Evolutionary conservation across 2,113 vertebrate genomes (phyloP), one percentile per base, ranked within the genome.

Genomic region (Isichthys henryi): DNA sequence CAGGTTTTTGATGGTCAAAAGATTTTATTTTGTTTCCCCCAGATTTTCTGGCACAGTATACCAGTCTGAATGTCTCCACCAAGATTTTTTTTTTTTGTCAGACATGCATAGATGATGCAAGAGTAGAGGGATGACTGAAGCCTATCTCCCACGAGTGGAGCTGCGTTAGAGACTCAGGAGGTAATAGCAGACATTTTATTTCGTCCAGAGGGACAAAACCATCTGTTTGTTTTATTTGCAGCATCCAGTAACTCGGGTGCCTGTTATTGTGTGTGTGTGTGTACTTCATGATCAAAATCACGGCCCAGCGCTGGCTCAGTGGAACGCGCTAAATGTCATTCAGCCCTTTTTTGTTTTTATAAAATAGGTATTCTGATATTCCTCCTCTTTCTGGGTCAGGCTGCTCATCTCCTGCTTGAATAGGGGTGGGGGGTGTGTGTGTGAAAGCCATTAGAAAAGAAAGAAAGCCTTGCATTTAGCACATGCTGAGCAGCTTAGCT

Each of bases 401-500:
- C 35, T 45, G 56, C 21, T 2, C 35, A 56, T 4, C 43, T 23
- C 39, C 43, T 23, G 31, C 35, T 58, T 70, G 10, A 87, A 35
- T 56, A 35, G 52, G 86, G 62, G 86, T 21, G 23, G 53, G 8
- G 19, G 87, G 56, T 9, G 35, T 3, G 21, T n/a, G 45, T 2
- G 6, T 70, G 39, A 19, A 27, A 27, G 9, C 43, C 17, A 13
- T 13, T 48, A 10, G 8, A 23, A 46, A 58, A 58, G 13, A 93
- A 86, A 46, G 90, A 94, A 74, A 84, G 15, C 15, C 70, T 39
- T 13, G 31, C 74, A 80, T 80, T 43, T 43, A 39, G 31, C 35
- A 43, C 62, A 27, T 90, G 91, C 88, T 87, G 88, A 91, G 91
- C 88, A 84, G 91, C 89, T 91, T 91, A 93, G 92, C 92, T 91